A percentile compares a stretch with the other conserved stretches of the same genome.
Conservation (phyloP, 2,888 invertebrate species). For the Drosophila acutilabella region DNA sequence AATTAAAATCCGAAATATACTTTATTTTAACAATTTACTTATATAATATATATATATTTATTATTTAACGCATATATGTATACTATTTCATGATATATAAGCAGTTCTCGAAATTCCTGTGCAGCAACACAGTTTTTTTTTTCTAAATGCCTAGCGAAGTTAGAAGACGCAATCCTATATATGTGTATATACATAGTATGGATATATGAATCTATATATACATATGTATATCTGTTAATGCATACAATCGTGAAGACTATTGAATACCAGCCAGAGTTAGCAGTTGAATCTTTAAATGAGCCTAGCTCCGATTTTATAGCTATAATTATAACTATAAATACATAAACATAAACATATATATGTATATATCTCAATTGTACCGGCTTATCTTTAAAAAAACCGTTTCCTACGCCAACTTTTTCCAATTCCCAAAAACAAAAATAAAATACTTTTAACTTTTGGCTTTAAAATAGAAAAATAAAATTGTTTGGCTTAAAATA, state of each 20-base stretch:
- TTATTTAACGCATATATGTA: constrained; percentile 11
- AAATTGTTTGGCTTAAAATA: neutral
- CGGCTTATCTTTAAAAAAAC: constrained; percentile 14
- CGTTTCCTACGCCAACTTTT: constrained; percentile 62
- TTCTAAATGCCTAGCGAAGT: constrained; percentile 18
- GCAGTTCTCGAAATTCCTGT: constrained; percentile 28
- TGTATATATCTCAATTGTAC: constrained; percentile 26
- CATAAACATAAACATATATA: constrained; percentile 3
- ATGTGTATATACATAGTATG: constrained; percentile 6
- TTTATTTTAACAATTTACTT: constrained; percentile 39
- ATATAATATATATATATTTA: constrained; percentile 2
- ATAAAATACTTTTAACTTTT: constrained; percentile 16
- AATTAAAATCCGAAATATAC: constrained; percentile 38
- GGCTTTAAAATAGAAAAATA: constrained; percentile 3
- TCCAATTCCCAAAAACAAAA: constrained; percentile 29
- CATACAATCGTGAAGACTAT: constrained; percentile 44
- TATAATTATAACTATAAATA: neutral
- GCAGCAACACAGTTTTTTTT: constrained; percentile 2
- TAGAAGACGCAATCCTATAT: constrained; percentile 24
- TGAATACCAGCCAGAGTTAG: constrained; percentile 50
- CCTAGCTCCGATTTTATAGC: constrained; percentile 40
- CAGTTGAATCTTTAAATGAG: constrained; percentile 39
- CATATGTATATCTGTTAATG: constrained; percentile 9
- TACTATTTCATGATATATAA: constrained; percentile 13
- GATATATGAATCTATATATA: constrained; percentile 12